Conservation (phyloP, 2,113 vertebrate genomes). For the Vimba vimba region DNA sequence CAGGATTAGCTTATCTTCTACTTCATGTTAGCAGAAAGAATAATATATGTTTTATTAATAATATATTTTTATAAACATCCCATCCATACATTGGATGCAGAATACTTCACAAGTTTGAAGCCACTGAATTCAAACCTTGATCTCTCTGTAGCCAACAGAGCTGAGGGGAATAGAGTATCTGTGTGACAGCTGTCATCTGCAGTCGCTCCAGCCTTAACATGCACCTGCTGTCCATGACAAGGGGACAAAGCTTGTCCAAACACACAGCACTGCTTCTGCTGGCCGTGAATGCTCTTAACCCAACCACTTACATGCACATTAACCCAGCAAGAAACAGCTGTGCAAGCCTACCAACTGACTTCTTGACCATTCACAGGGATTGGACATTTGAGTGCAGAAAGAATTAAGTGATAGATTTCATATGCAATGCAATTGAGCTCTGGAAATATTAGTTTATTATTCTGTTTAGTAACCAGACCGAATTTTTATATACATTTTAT, state of each 20-base stretch:
- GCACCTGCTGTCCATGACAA: slow-evolving; percentile 64
- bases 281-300: slow-evolving; percentile 19
- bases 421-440: neutral
- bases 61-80: neutral
- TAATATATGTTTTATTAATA: too few relatives aligned
- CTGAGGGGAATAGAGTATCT: neutral
- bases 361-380: neutral
- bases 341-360: neutral
- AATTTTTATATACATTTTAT: too few relatives aligned
- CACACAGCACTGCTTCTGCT: slow-evolving; percentile 2
- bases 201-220: slow-evolving; percentile 24
- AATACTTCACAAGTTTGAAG: neutral
- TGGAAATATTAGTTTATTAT: neutral
- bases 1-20: too few relatives aligned
- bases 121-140: neutral
- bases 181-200: slow-evolving; percentile 55
- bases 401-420: neutral
- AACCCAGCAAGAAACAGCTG: neutral
- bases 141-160: neutral
- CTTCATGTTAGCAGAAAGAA: too few relatives aligned
- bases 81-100: neutral
- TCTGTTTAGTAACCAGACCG: neutral
- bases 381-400: neutral
- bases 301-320: neutral
- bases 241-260: slow-evolving; percentile 48